Base-by-base conservation (phyloP, 2,797 vertebrate genomes). In the Myripristis jacobus region DNA sequence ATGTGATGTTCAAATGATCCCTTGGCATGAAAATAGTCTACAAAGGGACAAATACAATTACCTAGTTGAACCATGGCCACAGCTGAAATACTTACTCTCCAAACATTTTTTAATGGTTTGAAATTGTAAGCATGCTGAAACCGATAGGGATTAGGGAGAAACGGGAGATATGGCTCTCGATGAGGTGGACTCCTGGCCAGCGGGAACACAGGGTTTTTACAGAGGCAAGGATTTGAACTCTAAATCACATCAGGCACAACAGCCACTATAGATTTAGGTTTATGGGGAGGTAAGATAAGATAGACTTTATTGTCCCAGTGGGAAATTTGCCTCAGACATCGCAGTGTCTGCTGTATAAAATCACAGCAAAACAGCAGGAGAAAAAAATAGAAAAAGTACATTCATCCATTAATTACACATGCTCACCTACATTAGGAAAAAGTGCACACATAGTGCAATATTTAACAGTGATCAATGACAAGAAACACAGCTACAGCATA, bases 201-300 rank as follows among this genome's bases (percentile, higher is more conserved):
- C 18, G 2, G 18, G 44, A n/a, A 7, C n/a, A 47, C n/a, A 10
- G 16, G 48, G 3, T 48, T 71, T 79, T 59, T 46, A 31, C 36
- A 21, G 27, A 53, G 6, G 36, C 12, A 59, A 64, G 70, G 27
- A 18, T 62, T 13, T 55, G 22, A 66, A 62, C 25, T 10, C 13
- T 41, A 9, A 79, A 66, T 7, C 38, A 11, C 31, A 6, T 44
- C 19, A 64, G 31, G 50, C 44, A 48, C 24, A 70, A 52, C 55
- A 62, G 27, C 18, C 55, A 61, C 50, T 7, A 29, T 13, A 44
- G 54, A 44, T 18, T 62, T 18, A 46, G 9, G 11, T 74, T 85
- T 70, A 81, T 62, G 15, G 51, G 51, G 63, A 70, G n/a, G n/a
- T n/a, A n/a, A n/a, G n/a, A n/a, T 29, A 29, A 29, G 27, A 29